These are phyloP conservation scores for Leptosomus discolor DNA, from an alignment of 2,113 vertebrate genomes.

Conservation along the genomic window DNA sequence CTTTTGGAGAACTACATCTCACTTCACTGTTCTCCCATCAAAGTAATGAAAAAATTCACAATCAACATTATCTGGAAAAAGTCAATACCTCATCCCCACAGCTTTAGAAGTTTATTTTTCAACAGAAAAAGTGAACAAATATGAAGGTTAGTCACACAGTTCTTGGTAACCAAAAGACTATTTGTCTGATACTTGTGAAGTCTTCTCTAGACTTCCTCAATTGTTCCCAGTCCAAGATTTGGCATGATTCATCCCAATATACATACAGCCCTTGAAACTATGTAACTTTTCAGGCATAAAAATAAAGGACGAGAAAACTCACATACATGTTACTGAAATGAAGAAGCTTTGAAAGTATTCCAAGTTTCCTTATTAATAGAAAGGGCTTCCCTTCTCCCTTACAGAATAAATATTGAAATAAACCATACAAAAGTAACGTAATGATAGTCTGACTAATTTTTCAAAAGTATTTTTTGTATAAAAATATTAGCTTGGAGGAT, in stretches of 20 bases:
- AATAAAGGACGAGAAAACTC: background rate
- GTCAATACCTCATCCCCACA: background rate
- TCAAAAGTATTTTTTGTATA: background rate
- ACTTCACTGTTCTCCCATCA: background rate
- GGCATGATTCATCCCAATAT: background rate
- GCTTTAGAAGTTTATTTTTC: background rate
- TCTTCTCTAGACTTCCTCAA: background rate
- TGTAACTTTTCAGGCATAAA: background rate
- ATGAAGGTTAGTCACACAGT: background rate
- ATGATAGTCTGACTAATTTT: background rate
- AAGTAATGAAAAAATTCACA: background rate
- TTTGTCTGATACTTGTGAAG: background rate
- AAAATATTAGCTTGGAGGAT: background rate
- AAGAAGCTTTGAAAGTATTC: background rate
- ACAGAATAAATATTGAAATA: background rate
- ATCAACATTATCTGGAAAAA: background rate
- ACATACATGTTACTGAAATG: background rate
- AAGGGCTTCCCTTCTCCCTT: background rate
- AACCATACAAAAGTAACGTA: background rate
- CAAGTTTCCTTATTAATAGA: background rate
- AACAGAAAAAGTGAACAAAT: background rate
- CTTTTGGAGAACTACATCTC: background rate
- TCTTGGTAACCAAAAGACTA: background rate
- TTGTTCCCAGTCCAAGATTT: background rate
- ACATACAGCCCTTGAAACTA: background rate